phyloP scores from a whole-genome alignment of 2,113 vertebrate genomes.

The Columba janthina region DNA sequence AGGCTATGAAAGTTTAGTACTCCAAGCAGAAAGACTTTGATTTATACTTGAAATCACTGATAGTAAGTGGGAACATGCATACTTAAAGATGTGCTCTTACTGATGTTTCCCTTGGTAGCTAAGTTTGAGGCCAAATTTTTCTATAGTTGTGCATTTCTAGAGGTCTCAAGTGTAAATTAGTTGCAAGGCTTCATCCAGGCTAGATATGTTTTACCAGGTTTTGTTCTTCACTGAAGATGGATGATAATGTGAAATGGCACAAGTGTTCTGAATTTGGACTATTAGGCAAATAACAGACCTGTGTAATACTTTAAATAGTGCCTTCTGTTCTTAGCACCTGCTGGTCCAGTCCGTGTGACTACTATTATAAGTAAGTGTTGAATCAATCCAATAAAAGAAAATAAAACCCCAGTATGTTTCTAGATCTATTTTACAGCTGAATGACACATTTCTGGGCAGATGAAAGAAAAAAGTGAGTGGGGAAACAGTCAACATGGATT shows the following conservation, averaged over 20 bases:
- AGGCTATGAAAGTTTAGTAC: constrained; percentile 14
- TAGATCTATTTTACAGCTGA: neutral
- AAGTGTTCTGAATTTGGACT: neutral
- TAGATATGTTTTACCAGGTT: neutral
- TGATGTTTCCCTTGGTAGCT: neutral
- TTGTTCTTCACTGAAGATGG: neutral
- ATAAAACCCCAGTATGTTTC: neutral
- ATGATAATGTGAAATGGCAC: neutral
- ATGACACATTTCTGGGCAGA: neutral
- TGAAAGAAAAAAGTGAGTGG: neutral
- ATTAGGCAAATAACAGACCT: neutral
- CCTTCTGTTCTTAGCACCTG: neutral
- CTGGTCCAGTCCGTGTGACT: neutral
- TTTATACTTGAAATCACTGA: neutral
- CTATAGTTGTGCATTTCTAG: neutral
- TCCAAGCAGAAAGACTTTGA: neutral
- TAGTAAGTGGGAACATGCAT: neutral
- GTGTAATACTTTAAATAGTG: neutral
- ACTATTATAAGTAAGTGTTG: neutral
- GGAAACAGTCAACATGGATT: neutral
- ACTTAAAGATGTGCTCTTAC: neutral
- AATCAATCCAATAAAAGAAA: neutral
- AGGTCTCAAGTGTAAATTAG: fast-evolving
- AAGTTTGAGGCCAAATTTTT: neutral
- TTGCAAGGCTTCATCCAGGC: neutral